Percentiles rank a stretch among this genome's conserved stretches.
Conservation (phyloP, 2,113 vertebrate genomes). For the Aspiorhynchus laticeps region DNA sequence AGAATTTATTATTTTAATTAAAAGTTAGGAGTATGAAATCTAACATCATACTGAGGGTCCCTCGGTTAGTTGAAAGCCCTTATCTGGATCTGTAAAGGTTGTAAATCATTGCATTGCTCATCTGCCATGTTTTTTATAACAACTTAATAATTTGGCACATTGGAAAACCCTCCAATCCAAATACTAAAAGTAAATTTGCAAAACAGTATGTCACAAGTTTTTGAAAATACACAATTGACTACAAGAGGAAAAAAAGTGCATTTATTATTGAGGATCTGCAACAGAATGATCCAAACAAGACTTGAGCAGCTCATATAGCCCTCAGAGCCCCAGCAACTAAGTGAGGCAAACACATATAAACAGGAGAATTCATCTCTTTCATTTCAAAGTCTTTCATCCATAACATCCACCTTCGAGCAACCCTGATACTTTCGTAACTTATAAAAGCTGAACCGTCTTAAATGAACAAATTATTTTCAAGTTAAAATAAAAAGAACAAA, state of each 20-base stretch:
- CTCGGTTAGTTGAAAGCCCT: neutral
- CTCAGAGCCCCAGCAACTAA: slow-evolving; percentile 39
- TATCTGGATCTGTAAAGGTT: neutral
- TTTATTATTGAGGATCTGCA: slow-evolving; percentile 71
- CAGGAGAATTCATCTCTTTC: slow-evolving; percentile 48
- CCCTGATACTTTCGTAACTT: slow-evolving; percentile 42
- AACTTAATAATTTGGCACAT: neutral
- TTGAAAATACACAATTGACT: neutral
- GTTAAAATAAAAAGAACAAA: slow-evolving; percentile 60
- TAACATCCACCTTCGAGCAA: slow-evolving; percentile 59
- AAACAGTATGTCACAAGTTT: neutral
- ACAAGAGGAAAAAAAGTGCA: slow-evolving; percentile 76
- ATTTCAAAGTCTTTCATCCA: slow-evolving; percentile 50
- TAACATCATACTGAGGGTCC: neutral
- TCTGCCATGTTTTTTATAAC: neutral
- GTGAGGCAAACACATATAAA: slow-evolving; percentile 49
- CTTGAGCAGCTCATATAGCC: slow-evolving; percentile 54
- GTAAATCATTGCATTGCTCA: neutral
- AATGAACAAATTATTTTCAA: slow-evolving; percentile 52
- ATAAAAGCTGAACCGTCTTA: slow-evolving; percentile 28
- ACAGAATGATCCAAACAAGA: slow-evolving; percentile 56
- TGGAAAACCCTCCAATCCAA: neutral
- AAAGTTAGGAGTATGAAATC: neutral
- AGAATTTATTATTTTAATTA: neutral
- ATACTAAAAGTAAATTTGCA: neutral